Conservation (phyloP, 2,113 vertebrate genomes). For the Eretmochelys imbricata region DNA sequence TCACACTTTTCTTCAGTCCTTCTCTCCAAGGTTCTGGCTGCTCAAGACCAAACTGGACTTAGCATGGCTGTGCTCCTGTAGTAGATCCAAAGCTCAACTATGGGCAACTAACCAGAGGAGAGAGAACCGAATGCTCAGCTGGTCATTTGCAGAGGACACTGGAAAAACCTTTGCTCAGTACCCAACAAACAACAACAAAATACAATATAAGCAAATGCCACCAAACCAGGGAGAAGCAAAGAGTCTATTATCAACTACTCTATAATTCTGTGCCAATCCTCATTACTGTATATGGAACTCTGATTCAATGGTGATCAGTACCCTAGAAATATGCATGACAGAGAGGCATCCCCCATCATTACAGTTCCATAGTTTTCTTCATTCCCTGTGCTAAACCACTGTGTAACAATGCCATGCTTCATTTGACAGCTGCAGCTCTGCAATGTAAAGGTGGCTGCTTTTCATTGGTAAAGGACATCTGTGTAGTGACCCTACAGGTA, state of each 20-base stretch:
- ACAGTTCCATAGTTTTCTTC: not conserved
- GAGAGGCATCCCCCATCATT: not conserved
- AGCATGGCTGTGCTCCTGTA: not conserved
- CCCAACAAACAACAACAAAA: not conserved
- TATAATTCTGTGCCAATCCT: not conserved
- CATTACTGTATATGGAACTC: not conserved
- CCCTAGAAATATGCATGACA: not conserved
- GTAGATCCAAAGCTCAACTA: not conserved
- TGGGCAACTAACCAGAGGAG: not conserved
- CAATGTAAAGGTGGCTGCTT: not conserved
- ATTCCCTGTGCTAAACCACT: not conserved
- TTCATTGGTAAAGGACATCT: not conserved
- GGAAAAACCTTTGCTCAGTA: not conserved
- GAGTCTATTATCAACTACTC: not conserved
- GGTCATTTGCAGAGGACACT: not conserved
- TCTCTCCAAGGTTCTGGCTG: not conserved
- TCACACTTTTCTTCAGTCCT: not conserved
- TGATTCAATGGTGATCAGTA: fast-evolving
- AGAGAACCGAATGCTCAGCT: not conserved
- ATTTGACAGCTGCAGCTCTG: not conserved
- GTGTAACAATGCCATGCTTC: fast-evolving
- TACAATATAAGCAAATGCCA: not conserved
- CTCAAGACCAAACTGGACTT: not conserved
- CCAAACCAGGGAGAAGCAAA: not conserved
- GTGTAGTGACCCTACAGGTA: fast-evolving